Conservation (phyloP, 92 coral and sea anemone genomes). For the Micromussa lordhowensis region DNA sequence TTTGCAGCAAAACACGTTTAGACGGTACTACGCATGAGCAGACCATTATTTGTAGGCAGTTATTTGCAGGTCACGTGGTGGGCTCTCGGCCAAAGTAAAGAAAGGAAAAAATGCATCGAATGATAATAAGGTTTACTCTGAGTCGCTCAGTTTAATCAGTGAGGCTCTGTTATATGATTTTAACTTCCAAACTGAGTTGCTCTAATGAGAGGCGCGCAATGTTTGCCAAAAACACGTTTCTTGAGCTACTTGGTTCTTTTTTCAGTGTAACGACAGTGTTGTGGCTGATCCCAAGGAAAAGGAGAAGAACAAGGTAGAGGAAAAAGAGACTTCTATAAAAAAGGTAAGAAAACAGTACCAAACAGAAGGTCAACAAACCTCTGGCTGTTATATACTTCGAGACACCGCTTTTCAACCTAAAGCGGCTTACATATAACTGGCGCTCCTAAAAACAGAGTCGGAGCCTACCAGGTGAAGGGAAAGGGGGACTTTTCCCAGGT, state of each 20-base stretch:
- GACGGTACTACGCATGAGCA: too few species aligned
- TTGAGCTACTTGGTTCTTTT: neutral
- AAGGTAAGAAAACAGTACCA: neutral
- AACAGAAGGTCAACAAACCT: neutral
- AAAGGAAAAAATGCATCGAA: too few species aligned
- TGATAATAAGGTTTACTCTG: too few species aligned
- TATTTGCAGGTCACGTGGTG: too few species aligned
- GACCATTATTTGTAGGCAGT: too few species aligned
- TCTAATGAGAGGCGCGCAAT: neutral
- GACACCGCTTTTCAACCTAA: neutral
- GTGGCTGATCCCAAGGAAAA: conserved; percentile 21
- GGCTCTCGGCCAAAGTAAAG: too few species aligned
- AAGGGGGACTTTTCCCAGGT: neutral
- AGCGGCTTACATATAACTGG: neutral
- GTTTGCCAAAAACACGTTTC: neutral
- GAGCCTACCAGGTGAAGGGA: too few species aligned
- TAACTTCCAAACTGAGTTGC: too few species aligned
- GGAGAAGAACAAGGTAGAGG: conserved; percentile 17
- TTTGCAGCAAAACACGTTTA: too few species aligned
- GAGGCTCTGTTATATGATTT: too few species aligned
- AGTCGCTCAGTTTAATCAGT: too few species aligned
- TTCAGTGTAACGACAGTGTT: conserved; percentile 3
- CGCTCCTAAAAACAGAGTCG: neutral
- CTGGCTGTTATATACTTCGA: neutral
- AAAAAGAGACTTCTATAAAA: neutral